phyloP scores from a whole-genome alignment of 2,888 invertebrate genomes.

The Aethes cnicana region DNA sequence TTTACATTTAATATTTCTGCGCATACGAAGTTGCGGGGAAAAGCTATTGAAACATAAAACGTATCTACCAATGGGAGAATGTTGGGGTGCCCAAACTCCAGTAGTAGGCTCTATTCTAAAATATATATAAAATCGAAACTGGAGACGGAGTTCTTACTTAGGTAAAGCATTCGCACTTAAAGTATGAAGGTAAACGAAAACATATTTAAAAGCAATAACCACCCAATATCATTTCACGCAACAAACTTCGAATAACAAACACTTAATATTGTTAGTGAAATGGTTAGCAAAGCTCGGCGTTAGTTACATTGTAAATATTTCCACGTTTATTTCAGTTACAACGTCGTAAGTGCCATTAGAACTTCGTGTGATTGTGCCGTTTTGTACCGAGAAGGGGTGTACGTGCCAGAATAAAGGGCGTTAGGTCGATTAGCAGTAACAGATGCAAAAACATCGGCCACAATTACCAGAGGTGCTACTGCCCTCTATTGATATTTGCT shows the following conservation, averaged over 20 bases:
- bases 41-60: too few relatives aligned
- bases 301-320: constrained; percentile 25
- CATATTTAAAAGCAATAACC: too few relatives aligned
- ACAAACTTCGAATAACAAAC: too few relatives aligned
- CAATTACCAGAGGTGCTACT: constrained; percentile 20
- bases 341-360: not conserved
- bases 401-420: constrained; percentile 22
- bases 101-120: not conserved
- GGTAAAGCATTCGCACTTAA: too few relatives aligned
- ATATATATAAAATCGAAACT: not conserved
- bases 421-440: constrained; percentile 25
- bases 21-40: too few relatives aligned
- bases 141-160: too few relatives aligned
- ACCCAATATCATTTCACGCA: too few relatives aligned
- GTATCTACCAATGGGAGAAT: too few relatives aligned
- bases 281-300: constrained; percentile 3
- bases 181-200: too few relatives aligned
- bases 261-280: not conserved
- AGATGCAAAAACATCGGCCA: constrained; percentile 22
- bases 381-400: not conserved
- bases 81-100: too few relatives aligned
- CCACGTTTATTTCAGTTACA: constrained; percentile 3
- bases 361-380: not conserved
- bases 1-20: too few relatives aligned
- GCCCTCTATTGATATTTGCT: constrained; percentile 21